Evolutionary conservation across 2,888 invertebrate genomes (phyloP), one percentile per base, ranked within the genome.

Genomic region (Xanthorhoe designata): DNA sequence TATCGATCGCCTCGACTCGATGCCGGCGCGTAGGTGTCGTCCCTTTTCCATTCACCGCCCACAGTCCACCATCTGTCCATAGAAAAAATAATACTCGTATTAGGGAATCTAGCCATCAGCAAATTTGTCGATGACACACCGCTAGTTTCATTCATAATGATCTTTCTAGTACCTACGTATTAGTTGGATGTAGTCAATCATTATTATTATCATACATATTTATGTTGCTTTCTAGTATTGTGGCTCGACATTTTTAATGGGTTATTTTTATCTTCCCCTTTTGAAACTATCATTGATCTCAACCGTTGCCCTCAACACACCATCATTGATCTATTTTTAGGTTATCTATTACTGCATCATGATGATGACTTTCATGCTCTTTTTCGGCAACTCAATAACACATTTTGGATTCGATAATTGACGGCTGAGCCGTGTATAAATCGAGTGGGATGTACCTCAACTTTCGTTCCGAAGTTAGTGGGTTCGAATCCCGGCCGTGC

Each of bases 11-110:
- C 75, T 75, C 72, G 83, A 78, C 83, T 56, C 35, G 80, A 80
- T 79, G 71, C 58, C 66, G 61, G 56, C 62, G 88, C 85, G 92
- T 92, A 81, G 92, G 92, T 81, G 87, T 83, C 80, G 86, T 88
- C 90, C 89, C 90, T 90, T 89, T 86, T 85, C 83, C 81, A 75
- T 66, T 68, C 66, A 71, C 82, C 90, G 86, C 91, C 91, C 82
- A 89, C 82, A 89, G 89, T 78, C 84, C 80, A 75, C 77, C 73
- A 78, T 74, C 74, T 79, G 78, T 78, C 74, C 75, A 72, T 71
- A 63, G 69, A 72, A 68, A 73, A 70, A 71, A 70, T 68, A 1
- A 15, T 15, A 47, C 72, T n/a, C n/a, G n/a, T 72, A 58, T 5
- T 15, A 7, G 68, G 70, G 73, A 75, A 72, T 64, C 54, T 72